Evolutionary conservation across 1,140 invertebrate genomes (phyloP), one percentile per base, ranked within the genome.

Genomic region (Bombus pyrosoma): DNA sequence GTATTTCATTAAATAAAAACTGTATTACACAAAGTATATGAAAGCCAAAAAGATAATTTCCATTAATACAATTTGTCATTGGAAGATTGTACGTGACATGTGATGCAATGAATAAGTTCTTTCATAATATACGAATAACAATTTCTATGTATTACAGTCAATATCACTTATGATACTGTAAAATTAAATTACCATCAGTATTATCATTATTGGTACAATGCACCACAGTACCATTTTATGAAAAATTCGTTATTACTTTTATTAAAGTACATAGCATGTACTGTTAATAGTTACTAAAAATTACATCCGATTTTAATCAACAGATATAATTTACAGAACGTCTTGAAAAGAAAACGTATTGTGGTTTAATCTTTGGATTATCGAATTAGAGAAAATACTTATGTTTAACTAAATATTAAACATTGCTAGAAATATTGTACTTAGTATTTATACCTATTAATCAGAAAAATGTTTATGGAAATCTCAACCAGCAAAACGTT

Each of bases 331-430:
- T 62, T 80, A 85, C 76, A 85, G 22, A 68, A 72, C 72, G 80
- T 72, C 53, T 80, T 68, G 80, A 85, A 64, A 77, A 80, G 18
- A 69, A 77, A 76, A 57, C 66, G 25, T 79, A 72, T 84, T 84
- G 83, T 72, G 43, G 83, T 73, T 85, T 80, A 80, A 85, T 85
- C 83, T 85, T 85, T 85, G 83, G 83, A 85, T 80, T 85, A 85
- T 80, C 66, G 68, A 85, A 85, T 85, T 85, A 80, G 77, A 85
- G 32, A 80, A 47, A 71, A 79, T 72, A 43, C 53, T 85, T 85
- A 84, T n/a, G 22, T 72, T 85, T 73, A 85, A 62, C 39, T 80
- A 85, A 71, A 62, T 68, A 83, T 83, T 68, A 37, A 71, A 62
- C 53, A 64, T 37, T 80, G 53, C 41, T 80, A 62, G 1, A 71